These are phyloP conservation scores for Procavia capensis DNA, from an alignment of 2,113 vertebrate species.

Conservation along the genomic window DNA sequence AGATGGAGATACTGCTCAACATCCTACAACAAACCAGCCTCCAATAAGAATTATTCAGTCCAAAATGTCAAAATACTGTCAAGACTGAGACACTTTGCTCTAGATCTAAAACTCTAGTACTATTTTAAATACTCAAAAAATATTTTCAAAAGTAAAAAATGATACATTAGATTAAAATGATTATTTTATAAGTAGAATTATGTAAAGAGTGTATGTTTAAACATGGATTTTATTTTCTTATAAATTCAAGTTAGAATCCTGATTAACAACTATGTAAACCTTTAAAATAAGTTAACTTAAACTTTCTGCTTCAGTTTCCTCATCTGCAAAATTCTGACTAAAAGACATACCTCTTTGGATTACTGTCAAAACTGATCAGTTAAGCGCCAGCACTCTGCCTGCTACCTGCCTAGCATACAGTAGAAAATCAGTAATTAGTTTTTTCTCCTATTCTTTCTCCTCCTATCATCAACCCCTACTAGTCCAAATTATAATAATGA, in stretches of 20 bases:
- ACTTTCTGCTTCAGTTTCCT: neutral
- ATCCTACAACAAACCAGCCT: neutral
- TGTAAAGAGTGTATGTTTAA: neutral
- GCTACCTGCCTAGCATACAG: rapidly evolving
- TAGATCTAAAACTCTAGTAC: neutral
- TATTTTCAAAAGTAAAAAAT: neutral
- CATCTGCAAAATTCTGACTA: neutral
- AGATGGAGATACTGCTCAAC: neutral
- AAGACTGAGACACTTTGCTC: neutral
- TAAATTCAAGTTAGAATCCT: neutral
- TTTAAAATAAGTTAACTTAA: neutral
- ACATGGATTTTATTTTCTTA: neutral
- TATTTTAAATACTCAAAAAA: neutral
- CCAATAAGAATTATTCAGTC: neutral
- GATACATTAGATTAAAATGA: neutral
- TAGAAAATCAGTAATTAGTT: neutral
- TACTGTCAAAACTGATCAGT: neutral
- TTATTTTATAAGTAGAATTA: neutral
- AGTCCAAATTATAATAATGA: neutral
- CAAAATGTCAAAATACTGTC: neutral
- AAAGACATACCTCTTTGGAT: neutral
- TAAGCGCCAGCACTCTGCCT: neutral
- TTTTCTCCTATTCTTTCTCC: neutral
- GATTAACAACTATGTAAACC: neutral
- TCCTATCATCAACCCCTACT: neutral